Evolutionary conservation across 2,888 invertebrate species (phyloP), one percentile per base, ranked within the genome.

Genomic region (Lapara coniferarum): DNA sequence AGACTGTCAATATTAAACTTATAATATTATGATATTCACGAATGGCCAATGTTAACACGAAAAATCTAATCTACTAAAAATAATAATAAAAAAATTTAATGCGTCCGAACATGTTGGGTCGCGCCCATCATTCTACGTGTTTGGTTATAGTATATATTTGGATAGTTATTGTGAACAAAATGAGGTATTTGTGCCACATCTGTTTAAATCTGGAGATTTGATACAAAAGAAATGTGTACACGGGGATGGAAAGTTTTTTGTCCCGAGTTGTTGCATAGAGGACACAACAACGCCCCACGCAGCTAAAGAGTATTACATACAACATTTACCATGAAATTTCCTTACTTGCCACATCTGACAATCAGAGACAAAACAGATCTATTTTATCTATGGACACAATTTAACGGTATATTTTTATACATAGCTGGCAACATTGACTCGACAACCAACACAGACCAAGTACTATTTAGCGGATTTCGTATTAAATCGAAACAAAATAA

Each of bases 21-120:
- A 86, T 89, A 90, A 85, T 89, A 90, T 90, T 89, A 90, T 90
- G 90, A 90, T 89, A 89, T 87, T 85, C 86, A 89, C 86, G 81
- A 89, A 88, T 86, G 88, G 88, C 87, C 86, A 85, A 89, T 87
- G 82, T 84, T 81, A 85, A 85, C 86, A 89, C 85, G 78, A 84
- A 86, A 85, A 82, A 80, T 78, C 82, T 83, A 87, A 87, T 63
- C 63, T 84, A 77, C 87, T 86, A 89, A 83, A 74, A 83, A 75
- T 81, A 82, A 82, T 76, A 77, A 82, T 87, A 80, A 76, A 77
- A 76, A 79, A 86, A 80, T 53, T 49, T 63, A 46, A 63, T 63
- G 63, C 63, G 19, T 19, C 63, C 49, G 49, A 63, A 63, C 19
- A 49, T 46, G 19, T 63, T 63, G 49, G 46, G 63, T 63, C 46